Evolutionary conservation across 2,797 vertebrate genomes (phyloP), one percentile per base, ranked within the genome.

Genomic region (Myotis pilosus): DNA sequence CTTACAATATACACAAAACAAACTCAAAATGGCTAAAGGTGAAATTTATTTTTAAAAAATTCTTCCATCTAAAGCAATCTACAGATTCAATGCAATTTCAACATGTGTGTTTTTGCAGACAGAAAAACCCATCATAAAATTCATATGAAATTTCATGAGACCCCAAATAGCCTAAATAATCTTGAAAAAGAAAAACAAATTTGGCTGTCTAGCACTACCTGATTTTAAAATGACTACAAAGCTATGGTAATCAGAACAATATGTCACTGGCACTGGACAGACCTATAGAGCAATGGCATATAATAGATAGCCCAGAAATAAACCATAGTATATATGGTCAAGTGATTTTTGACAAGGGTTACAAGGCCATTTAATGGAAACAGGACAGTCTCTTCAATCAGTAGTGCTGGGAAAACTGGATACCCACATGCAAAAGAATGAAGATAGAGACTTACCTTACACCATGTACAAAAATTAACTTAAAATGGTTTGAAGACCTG

Each of bases 91-190:
- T 60, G 55, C 33, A 66, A 89, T 76, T 30, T 5, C 25, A 47
- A 49, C 2, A 79, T 62, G 11, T 13, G 1, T 6, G 57, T 44
- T 87, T 94, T 64, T 20, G 13, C 9, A 57, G 41, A 91, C 33
- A 78, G 55, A 84, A 88, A 88, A 60, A 84, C 8, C 19, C 8
- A 66, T 41, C 49, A 28, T 79, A 79, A 91, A 95, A 85, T 80
- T 88, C 23, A 94, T 64, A 38, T 62, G 38, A n/a, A 92, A 13
- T 95, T 28, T 51, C 49, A 57, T 57, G 13, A 66, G 22, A 51
- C 13, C n/a, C 7, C 23, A 66, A 74, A 22, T 47, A 72, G 66
- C 9, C 47, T 89, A 92, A 89, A 36, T 72, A 72, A 60, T 57
- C 57, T 80, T 92, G 38, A 81, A 75, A 94, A 78, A 62, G 36